Evolutionary conservation across 2,888 invertebrate genomes (phyloP).

Genomic region (Corythucha ciliata): DNA sequence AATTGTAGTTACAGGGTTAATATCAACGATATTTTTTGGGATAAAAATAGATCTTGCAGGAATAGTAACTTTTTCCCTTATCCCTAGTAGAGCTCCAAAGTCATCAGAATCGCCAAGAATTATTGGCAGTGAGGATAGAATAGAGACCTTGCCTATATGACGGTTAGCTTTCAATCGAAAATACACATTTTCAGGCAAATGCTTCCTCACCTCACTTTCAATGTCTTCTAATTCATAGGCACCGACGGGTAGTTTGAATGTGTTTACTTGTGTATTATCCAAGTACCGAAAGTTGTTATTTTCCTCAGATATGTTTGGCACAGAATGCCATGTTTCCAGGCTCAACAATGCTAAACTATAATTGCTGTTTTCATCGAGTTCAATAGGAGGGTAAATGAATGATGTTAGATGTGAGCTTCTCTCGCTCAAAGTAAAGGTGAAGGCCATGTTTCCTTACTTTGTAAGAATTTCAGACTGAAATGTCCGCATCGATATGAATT

Average conservation of each 20-base stretch:
- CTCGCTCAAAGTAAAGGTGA: background rate
- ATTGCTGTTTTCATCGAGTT: background rate
- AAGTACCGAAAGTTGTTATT: background rate
- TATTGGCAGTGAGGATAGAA: background rate
- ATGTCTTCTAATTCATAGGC: background rate
- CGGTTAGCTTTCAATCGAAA: background rate
- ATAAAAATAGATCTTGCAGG: background rate
- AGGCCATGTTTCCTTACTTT: background rate
- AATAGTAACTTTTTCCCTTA: background rate
- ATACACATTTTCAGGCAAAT: background rate
- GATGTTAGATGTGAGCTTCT: background rate
- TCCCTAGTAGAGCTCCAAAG: background rate
- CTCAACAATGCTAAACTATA: background rate
- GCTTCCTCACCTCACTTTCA: background rate
- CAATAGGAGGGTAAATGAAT: background rate
- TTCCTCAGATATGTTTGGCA: background rate
- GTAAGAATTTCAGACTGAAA: background rate
- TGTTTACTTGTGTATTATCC: too few species aligned
- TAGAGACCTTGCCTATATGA: background rate
- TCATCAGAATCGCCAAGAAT: background rate
- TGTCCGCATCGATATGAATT: background rate
- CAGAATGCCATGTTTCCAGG: background rate
- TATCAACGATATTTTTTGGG: background rate
- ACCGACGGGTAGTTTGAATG: background rate
- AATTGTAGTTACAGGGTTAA: background rate